Evolutionary conservation across 2,888 invertebrate species (phyloP).

Genomic region (Tachina lurida): DNA sequence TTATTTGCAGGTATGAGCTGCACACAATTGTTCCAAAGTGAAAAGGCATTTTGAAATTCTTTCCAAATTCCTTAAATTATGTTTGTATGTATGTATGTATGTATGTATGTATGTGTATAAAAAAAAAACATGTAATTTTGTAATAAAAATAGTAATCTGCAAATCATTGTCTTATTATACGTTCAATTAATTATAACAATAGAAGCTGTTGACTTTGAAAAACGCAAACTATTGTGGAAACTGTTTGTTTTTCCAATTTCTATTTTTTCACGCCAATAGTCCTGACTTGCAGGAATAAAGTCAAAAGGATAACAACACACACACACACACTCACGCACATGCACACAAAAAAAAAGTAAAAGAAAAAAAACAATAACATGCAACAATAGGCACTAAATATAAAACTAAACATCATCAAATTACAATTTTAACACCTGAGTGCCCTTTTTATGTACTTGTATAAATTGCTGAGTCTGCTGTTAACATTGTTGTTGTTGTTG

Average conservation of each 20-base stretch:
- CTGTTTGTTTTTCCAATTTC: constrained; percentile 60
- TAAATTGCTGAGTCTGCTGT: not conserved
- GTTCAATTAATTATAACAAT: constrained; percentile 68
- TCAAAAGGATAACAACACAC: constrained; percentile 43
- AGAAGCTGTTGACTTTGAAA: constrained; percentile 66
- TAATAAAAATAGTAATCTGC: constrained; percentile 57
- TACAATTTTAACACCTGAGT: constrained; percentile 71
- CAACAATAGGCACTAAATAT: constrained; percentile 59
- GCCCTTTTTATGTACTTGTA: constrained; percentile 60
- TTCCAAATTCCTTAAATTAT: not conserved
- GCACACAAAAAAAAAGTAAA: constrained; percentile 3
- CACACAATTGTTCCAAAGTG: too few relatives aligned
- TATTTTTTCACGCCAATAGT: constrained; percentile 64
- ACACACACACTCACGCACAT: not conserved
- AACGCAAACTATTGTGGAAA: constrained; percentile 58
- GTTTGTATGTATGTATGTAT: not conserved
- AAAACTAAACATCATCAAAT: constrained; percentile 72
- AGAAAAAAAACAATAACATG: constrained; percentile 30
- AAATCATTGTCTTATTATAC: constrained; percentile 66
- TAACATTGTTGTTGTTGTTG: constrained; percentile 1
- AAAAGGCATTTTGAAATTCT: too few relatives aligned
- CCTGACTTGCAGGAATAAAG: constrained; percentile 48
- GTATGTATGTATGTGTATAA: not conserved
- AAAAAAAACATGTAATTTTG: constrained; percentile 11
- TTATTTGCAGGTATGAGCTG: too few relatives aligned